phyloP scores from a whole-genome alignment of 2,797 vertebrate species.

The Scyliorhinus canicula region DNA sequence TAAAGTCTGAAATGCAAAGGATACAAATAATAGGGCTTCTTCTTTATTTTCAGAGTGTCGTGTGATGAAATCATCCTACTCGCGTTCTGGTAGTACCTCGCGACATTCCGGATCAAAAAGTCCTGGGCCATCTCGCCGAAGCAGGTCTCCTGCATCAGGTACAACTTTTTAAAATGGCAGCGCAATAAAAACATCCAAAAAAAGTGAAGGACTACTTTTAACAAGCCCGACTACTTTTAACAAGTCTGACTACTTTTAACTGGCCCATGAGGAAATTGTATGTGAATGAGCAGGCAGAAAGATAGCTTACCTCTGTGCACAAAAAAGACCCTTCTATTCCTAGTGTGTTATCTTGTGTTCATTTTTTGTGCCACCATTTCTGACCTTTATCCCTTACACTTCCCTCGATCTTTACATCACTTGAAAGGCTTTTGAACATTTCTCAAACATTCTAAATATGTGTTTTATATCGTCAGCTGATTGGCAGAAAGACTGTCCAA shows the following conservation, averaged over 20 bases:
- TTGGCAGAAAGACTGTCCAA: background rate
- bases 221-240: background rate
- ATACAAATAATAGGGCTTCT: background rate
- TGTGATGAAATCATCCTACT: conserved; percentile 77
- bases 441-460: background rate
- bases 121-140: conserved; percentile 70
- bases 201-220: background rate
- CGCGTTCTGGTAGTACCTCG: conserved; percentile 61
- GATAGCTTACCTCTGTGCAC: background rate
- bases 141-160: conserved; percentile 89
- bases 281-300: background rate
- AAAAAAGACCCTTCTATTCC: background rate
- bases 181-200: background rate
- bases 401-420: background rate
- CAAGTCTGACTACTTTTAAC: too few species aligned
- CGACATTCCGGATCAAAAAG: conserved; percentile 71
- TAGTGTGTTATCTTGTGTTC: background rate
- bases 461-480: background rate
- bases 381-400: background rate
- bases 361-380: background rate
- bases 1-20: background rate
- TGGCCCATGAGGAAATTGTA: background rate
- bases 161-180: conserved; percentile 38
- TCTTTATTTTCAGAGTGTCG: conserved; percentile 70
- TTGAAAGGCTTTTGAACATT: background rate